Evolutionary conservation across 1,140 invertebrate species (phyloP).

Genomic region (Hesperophylax magnus): DNA sequence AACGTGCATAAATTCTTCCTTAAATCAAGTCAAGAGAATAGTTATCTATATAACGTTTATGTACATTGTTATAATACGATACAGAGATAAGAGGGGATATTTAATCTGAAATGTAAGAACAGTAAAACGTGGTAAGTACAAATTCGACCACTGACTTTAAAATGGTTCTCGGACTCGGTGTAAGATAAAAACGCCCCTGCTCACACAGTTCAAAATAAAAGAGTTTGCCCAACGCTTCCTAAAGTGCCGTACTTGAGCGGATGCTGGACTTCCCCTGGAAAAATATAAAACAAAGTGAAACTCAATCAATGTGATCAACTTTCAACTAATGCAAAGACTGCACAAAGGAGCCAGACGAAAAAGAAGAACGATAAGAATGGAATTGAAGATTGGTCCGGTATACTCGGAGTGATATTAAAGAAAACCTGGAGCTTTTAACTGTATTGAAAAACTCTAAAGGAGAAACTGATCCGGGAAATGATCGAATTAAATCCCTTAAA

Average conservation of each 20-base stretch:
- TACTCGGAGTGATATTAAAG: conserved; percentile 15
- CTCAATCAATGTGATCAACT: conserved; percentile 24
- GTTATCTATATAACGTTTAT: neutral
- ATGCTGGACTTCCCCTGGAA: neutral
- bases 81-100: no score
- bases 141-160: no score
- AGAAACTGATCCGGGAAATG: conserved; percentile 14
- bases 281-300: conserved; percentile 28
- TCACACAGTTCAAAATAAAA: neutral
- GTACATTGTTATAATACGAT: no score
- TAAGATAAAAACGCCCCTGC: neutral
- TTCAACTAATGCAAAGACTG: conserved; percentile 29
- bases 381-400: neutral
- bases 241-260: conserved; percentile 6
- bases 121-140: no score
- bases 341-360: conserved; percentile 11
- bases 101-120: no score
- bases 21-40: neutral
- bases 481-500: conserved; percentile 23
- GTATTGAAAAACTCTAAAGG: conserved; percentile 38
- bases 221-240: neutral
- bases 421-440: conserved; percentile 27
- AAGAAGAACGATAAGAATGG: conserved; percentile 8
- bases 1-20: no score
- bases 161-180: no score